Base-by-base conservation (phyloP, 2,888 invertebrate species). In the Cheilosia variabilis region DNA sequence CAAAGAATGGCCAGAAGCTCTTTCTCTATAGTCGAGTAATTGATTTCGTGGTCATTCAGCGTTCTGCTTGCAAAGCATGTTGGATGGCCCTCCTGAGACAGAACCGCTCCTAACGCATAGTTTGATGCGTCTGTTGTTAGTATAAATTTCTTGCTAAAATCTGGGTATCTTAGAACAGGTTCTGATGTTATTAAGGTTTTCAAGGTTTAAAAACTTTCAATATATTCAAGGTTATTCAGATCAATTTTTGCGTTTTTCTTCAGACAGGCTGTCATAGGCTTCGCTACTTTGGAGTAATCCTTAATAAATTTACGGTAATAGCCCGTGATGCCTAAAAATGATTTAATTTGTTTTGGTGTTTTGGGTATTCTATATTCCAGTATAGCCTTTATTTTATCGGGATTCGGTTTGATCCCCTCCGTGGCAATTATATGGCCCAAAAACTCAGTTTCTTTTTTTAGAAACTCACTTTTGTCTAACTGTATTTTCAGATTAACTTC, bases 341-440 rank as follows among this genome's bases (percentile, higher is more conserved):
- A 45, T 45, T 45, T 45, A 0, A 43, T 43, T n/a, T 43, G 43
- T 43, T 43, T 43, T n/a, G 43, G n/a, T 4, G n/a, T n/a, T n/a
- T n/a, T 43, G 43, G 43, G 43, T n/a, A 43, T n/a, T 43, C 1
- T 43, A n/a, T 43, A 43, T n/a, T 43, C 43, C 43, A 43, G n/a
- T n/a, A 43, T n/a, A n/a, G 43, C 43, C n/a, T 41, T 43, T 24
- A 5, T 52, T 41, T 22, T 43, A 10, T 50, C 15, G 4, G 37
- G 58, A n/a, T 69, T 50, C 13, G 45, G 45, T 19, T 47, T 69
- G 10, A 69, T 57, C 1, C 88, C 89, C 0, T 89, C 88, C 10
- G 87, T 66, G 2, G 89, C 88, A 9, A 91, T 84, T 13, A 88
- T 63, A 45, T 87, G 88, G 3, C 89, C 88, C 9, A 89, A 58